These are phyloP conservation scores for Pseudolaguvia tuberculata DNA, from an alignment of 2,113 vertebrate genomes.

Conservation along the genomic window DNA sequence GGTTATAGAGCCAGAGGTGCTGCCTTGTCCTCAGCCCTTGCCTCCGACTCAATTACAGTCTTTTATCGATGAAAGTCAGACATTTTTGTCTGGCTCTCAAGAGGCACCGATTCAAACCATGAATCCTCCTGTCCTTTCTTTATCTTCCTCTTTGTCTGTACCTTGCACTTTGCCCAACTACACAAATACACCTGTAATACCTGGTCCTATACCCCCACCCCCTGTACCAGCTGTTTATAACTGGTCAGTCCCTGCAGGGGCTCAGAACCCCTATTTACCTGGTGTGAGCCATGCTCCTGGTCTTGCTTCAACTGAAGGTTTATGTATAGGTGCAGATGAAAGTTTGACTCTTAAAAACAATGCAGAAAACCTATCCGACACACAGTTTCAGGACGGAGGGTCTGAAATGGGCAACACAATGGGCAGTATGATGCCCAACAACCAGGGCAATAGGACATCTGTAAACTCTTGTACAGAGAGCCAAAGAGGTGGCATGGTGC, in stretches of 20 bases:
- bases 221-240: slow-evolving; percentile 24
- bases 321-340: slow-evolving; percentile 4
- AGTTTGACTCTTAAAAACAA: slow-evolving; percentile 4
- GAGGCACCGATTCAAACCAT: slow-evolving; percentile 49
- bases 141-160: slow-evolving; percentile 5
- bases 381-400: slow-evolving; percentile 37
- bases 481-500: slow-evolving; percentile 40
- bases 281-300: slow-evolving; percentile 42
- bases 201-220: slow-evolving; percentile 57
- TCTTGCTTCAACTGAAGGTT: slow-evolving; percentile 22
- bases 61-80: background rate
- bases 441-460: slow-evolving; percentile 62
- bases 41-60: background rate
- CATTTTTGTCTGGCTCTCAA: slow-evolving; percentile 8
- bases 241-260: slow-evolving; percentile 39
- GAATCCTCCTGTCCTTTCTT: slow-evolving; percentile 2
- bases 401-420: slow-evolving; percentile 39
- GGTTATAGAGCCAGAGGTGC: slow-evolving; percentile 11
- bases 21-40: slow-evolving; percentile 16
- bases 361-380: background rate
- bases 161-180: slow-evolving; percentile 31
- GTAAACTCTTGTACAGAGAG: slow-evolving; percentile 56
- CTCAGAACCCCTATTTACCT: slow-evolving; percentile 51
- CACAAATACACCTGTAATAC: slow-evolving; percentile 30
- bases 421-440: slow-evolving; percentile 49